These are phyloP conservation scores for Zosterops pallidus DNA, from an alignment of 2,113 vertebrate species.

Conservation along the genomic window DNA sequence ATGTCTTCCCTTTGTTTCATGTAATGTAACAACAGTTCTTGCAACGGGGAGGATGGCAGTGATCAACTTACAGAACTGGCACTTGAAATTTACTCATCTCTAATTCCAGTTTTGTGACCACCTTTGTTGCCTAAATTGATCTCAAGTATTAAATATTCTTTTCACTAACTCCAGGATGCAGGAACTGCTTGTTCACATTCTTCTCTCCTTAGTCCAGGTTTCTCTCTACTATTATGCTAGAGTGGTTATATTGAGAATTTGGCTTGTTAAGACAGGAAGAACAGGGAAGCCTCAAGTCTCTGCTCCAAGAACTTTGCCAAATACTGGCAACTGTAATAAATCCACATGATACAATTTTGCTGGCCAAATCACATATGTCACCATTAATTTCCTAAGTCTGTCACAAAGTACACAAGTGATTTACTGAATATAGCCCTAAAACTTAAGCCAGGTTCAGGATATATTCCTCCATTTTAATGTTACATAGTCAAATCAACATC, in stretches of 20 bases:
- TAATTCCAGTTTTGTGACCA: background rate
- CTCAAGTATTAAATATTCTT: background rate
- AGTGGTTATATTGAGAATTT: background rate
- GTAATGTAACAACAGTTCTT: background rate
- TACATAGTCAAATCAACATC: background rate
- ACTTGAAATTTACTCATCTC: background rate
- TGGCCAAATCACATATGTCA: rapidly evolving
- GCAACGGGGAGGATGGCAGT: background rate
- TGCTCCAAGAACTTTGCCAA: background rate
- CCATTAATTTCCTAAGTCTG: background rate
- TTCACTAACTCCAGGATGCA: background rate
- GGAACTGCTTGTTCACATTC: background rate
- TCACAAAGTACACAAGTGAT: background rate
- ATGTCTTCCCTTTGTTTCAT: background rate
- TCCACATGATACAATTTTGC: background rate
- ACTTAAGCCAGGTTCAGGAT: background rate
- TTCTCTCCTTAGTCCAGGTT: background rate
- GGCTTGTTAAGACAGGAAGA: background rate
- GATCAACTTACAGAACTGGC: background rate
- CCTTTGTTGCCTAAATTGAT: background rate
- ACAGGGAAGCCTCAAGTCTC: background rate
- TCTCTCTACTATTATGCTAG: background rate
- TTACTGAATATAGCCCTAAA: background rate
- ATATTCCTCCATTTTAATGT: background rate
- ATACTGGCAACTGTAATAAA: background rate